A percentile compares a stretch with the other conserved stretches of the same genome.
phyloP scores from a whole-genome alignment of 2,888 invertebrate genomes.

The Caenorhabditis sp. region DNA sequence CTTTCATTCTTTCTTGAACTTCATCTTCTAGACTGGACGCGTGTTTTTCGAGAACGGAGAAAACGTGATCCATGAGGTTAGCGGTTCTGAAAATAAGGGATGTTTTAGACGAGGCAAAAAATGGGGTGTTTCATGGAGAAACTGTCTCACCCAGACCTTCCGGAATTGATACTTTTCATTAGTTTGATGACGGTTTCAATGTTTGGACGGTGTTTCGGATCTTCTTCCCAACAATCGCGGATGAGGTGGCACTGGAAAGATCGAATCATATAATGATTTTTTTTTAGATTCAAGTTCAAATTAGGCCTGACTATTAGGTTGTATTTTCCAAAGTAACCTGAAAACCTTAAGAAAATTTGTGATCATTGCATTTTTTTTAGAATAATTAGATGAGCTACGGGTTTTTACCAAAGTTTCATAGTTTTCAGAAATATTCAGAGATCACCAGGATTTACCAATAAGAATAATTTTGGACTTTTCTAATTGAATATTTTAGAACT shows the following conservation, averaged over 20 bases:
- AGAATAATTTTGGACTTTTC: too few relatives aligned
- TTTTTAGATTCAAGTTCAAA: too few relatives aligned
- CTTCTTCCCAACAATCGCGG: constrained; percentile 67
- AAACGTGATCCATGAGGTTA: constrained; percentile 70
- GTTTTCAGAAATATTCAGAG: too few relatives aligned
- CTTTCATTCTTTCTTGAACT: constrained; percentile 62
- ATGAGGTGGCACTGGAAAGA: constrained; percentile 61
- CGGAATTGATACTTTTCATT: constrained; percentile 63
- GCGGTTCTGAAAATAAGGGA: constrained; percentile 41
- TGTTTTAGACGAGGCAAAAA: background rate
- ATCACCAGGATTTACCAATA: too few relatives aligned
- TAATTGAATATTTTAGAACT: too few relatives aligned
- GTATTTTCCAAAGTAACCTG: too few relatives aligned
- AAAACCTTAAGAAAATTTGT: too few relatives aligned
- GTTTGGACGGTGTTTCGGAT: constrained; percentile 57
- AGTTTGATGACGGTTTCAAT: constrained; percentile 59
- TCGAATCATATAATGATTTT: too few relatives aligned
- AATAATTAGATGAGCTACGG: too few relatives aligned
- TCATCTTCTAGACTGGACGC: constrained; percentile 59
- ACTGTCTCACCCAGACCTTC: constrained; percentile 44
- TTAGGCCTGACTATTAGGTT: too few relatives aligned
- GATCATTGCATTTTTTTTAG: too few relatives aligned
- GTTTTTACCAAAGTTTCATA: too few relatives aligned
- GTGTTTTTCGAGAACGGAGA: constrained; percentile 63
- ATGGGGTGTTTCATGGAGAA: background rate